Conservation (phyloP, 2,888 invertebrate species). For the Calliphora vomitoria region DNA sequence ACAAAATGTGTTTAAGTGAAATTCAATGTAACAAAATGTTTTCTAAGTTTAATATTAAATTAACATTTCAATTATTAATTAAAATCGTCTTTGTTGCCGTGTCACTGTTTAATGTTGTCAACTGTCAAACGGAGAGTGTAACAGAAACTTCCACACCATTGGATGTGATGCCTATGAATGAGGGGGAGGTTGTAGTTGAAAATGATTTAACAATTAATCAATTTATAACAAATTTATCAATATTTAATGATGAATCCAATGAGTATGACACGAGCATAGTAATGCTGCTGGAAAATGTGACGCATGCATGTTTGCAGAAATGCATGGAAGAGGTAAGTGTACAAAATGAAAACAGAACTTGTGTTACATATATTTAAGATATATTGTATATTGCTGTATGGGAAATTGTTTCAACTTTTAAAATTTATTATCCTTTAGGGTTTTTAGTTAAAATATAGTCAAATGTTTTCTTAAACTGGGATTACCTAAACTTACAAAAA, state of each 20-base stretch:
- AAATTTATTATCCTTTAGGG: too few relatives aligned
- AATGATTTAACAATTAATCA: slow-evolving; percentile 53
- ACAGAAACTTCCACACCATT: background rate
- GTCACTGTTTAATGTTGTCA: slow-evolving; percentile 24
- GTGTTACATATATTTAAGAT: too few relatives aligned
- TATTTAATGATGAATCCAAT: slow-evolving; percentile 60
- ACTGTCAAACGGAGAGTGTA: slow-evolving; percentile 20
- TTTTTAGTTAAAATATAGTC: too few relatives aligned
- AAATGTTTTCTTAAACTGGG: background rate
- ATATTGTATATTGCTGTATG: too few relatives aligned
- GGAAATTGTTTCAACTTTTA: too few relatives aligned
- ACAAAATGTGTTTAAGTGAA: background rate
- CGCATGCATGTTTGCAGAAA: slow-evolving; percentile 63
- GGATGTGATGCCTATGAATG: slow-evolving; percentile 4
- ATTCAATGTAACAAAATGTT: background rate
- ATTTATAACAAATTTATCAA: slow-evolving; percentile 58
- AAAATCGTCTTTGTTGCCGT: slow-evolving; percentile 29
- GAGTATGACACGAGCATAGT: slow-evolving; percentile 62
- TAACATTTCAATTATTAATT: slow-evolving; percentile 14
- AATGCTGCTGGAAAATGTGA: slow-evolving; percentile 61
- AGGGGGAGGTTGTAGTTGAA: background rate
- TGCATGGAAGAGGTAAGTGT: slow-evolving; percentile 69
- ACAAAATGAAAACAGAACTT: too few relatives aligned
- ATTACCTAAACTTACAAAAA: background rate
- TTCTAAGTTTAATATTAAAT: background rate